phyloP scores from a whole-genome alignment of 1,140 invertebrate genomes.

The Ooceraea biroi region DNA sequence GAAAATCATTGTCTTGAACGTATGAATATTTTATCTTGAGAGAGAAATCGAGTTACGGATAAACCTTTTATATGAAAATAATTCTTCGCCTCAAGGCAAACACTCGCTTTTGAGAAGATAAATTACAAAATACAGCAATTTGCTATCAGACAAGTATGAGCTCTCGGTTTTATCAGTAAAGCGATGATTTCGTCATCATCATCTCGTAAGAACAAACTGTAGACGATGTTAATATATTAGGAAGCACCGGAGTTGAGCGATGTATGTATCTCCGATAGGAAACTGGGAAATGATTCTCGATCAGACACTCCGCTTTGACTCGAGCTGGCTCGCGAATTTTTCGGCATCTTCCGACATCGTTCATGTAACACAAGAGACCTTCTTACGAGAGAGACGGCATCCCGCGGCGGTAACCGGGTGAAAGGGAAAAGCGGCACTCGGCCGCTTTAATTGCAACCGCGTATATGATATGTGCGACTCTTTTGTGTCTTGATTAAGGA shows the following conservation, averaged over 20 bases:
- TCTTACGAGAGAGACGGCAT: conserved; percentile 13
- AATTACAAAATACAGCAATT: neutral
- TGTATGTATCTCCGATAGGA: conserved; percentile 5
- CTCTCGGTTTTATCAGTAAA: neutral
- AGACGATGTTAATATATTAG: conserved; percentile 26
- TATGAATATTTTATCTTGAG: no score
- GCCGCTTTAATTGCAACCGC: conserved; percentile 51
- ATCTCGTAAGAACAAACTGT: conserved; percentile 26
- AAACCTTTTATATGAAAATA: no score
- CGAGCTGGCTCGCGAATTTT: neutral
- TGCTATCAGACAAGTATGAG: conserved; percentile 8
- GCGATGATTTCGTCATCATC: conserved; percentile 23
- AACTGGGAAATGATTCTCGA: conserved; percentile 26
- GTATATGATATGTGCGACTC: conserved; percentile 46
- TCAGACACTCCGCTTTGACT: neutral
- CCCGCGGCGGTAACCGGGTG: conserved; percentile 48
- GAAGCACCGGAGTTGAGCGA: conserved; percentile 6
- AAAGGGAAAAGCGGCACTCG: conserved; percentile 36
- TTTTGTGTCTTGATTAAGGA: conserved; percentile 59
- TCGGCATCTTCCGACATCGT: neutral
- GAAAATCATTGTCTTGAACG: no score
- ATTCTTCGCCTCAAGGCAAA: no score
- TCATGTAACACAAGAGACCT: conserved; percentile 41
- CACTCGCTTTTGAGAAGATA: no score
- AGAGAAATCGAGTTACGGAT: no score